Evolutionary conservation across 2,797 vertebrate genomes (phyloP), one percentile per base, ranked within the genome.

Genomic region (Poliocrania exsul): DNA sequence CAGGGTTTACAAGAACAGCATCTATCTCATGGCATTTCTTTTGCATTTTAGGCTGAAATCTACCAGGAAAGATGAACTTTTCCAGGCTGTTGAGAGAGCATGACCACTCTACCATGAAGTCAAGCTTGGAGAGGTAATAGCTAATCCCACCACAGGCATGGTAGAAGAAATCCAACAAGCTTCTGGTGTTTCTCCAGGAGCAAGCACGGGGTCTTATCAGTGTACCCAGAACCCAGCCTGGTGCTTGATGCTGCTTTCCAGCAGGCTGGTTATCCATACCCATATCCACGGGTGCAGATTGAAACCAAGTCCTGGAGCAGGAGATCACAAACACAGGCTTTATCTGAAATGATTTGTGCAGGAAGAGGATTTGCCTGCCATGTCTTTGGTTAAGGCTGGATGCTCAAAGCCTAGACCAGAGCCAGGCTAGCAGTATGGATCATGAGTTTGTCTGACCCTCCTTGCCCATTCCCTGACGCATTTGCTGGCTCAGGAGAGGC

Each of bases 401-500:
- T 82, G 40, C 37, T 61, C 38, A 77, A 88, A 74, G n/a, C 29
- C 51, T 73, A 37, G 40, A 60, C 11, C 37, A 65, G 29, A 80
- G 42, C 15, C 42, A 83, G 70, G 46, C 38, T 85, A 66, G 13
- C 13, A 35, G 21, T 5, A 13, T 17, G 31, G 58, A 31, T 38
- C 18, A 29, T 1, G 47, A 33, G 26, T 28, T 13, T 53, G 23
- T 3, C 21, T 70, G 31, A 16, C 26, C 25, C 29, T 69, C n/a
- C 62, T 74, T 80, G 35, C 42, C 62, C 21, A 14, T 25, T 54
- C 24, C 31, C 42, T 66, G 44, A 20, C 65, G 10, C 37, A 26
- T 38, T 42, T 75, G 24, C 28, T 31, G 2, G 38, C 28, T 29
- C 1, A 3, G 33, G n/a, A 70, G n/a, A 54, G 13, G 25, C 0